Conservation (phyloP, 2,888 invertebrate species). For the Hyles lineata region DNA sequence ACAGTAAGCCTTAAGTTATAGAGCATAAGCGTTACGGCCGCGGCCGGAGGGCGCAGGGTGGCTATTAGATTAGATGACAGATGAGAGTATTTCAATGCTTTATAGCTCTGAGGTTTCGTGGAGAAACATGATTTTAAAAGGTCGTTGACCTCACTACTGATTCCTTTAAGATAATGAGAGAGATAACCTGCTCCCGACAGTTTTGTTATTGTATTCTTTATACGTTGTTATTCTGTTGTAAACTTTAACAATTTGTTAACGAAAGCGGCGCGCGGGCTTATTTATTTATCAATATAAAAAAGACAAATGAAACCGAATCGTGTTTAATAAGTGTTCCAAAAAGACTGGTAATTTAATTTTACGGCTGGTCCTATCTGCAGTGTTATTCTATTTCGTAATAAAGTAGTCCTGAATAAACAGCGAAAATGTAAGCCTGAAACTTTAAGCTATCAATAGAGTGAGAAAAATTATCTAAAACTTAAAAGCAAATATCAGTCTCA, state of each 20-base stretch:
- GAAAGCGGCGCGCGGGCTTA: slow-evolving; percentile 24
- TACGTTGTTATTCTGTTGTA: slow-evolving; percentile 64
- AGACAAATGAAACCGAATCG: too few species aligned
- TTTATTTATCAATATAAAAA: too few species aligned
- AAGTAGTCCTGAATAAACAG: too few species aligned
- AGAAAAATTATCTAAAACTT: too few species aligned
- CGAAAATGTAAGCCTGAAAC: too few species aligned
- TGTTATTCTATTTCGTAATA: too few species aligned
- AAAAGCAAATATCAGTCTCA: too few species aligned
- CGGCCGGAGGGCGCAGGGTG: slow-evolving; percentile 51
- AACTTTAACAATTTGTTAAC: slow-evolving; percentile 55
- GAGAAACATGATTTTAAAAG: slow-evolving; percentile 70
- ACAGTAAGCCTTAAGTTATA: slow-evolving; percentile 77
- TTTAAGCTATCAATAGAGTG: too few species aligned
- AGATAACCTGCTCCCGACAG: slow-evolving; percentile 61
- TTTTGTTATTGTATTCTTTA: slow-evolving; percentile 63
- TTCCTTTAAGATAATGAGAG: slow-evolving; percentile 61
- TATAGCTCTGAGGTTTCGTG: slow-evolving; percentile 67
- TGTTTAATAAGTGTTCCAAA: too few species aligned
- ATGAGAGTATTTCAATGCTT: slow-evolving; percentile 75
- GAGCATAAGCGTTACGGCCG: slow-evolving; percentile 60
- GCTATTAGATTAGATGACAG: slow-evolving; percentile 76
- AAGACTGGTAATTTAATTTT: too few species aligned
- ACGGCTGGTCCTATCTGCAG: too few species aligned
- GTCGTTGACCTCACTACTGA: slow-evolving; percentile 71